Base-by-base conservation (phyloP, 2,888 invertebrate species). In the Mythimna impura region DNA sequence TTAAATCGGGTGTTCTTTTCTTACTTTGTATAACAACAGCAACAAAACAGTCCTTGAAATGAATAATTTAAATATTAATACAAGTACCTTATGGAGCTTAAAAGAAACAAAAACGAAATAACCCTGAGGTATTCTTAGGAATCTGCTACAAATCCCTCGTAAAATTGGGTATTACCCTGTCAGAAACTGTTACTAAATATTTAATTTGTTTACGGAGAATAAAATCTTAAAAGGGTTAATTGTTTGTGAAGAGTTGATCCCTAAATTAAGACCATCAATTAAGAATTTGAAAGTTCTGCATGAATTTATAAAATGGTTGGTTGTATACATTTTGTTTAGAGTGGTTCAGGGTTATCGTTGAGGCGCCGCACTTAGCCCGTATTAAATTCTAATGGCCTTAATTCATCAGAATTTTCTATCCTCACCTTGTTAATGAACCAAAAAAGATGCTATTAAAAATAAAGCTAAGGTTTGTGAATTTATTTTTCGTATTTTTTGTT, bases 151-250 rank as follows among this genome's bases (percentile, higher is more conserved):
- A 66, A 80, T 73, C 62, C 71, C 63, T 78, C 72, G 79, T 78
- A 75, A 82, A 84, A 85, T 83, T 82, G 78, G 79, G 77, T 78
- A 79, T 84, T 81, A 82, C 50, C 40, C 76, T 72, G 83, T 82
- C 86, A 84, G 64, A 76, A 75, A 70, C n/a, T 76, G 71, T 60
- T 55, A 76, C 70, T 77, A 77, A 85, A 85, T 86, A 76, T 85
- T 85, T 77, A 83, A 85, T 78, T 86, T 85, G 73, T 80, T 86
- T 82, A 76, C 73, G 73, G 62, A 43, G 73, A 66, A 78, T 84
- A 68, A 74, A 75, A 80, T 74, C 78, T 80, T 73, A 74, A 83
- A 76, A 66, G 66, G 66, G 65, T 57, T 76, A 80, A 82, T 79
- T 75, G 85, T 76, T 79, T 76, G 62, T 43, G 36, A 79, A 75